Percentiles rank a stretch among this genome's conserved stretches.
Conservation (phyloP, 2,797 vertebrate genomes). For the Champsocephalus gunnari region DNA sequence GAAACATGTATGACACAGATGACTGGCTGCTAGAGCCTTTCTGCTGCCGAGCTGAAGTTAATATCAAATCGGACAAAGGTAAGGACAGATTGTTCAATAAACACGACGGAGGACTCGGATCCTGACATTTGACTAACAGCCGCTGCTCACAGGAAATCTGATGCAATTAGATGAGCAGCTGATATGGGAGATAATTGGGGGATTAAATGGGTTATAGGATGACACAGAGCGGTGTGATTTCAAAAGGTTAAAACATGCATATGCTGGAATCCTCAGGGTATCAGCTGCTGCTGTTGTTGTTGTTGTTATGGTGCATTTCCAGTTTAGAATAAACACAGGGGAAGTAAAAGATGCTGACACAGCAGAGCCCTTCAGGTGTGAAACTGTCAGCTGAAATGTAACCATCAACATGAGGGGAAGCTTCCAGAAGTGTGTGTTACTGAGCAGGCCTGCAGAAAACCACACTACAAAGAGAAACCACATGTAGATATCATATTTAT, state of each 20-base stretch:
- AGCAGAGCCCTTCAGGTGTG: constrained; percentile 22
- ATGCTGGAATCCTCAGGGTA: not conserved
- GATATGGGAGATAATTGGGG: constrained; percentile 40
- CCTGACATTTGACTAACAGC: constrained; percentile 58
- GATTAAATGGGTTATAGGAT: constrained; percentile 26
- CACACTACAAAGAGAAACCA: constrained; percentile 36
- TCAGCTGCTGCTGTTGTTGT: not conserved
- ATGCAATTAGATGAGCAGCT: constrained; percentile 39
- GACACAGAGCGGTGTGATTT: constrained; percentile 15
- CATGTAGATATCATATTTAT: too few species aligned
- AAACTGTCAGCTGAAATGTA: constrained; percentile 53
- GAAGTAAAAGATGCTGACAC: constrained; percentile 33
- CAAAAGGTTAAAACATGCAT: constrained; percentile 15
- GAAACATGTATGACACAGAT: constrained; percentile 55
- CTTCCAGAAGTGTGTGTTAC: constrained; percentile 28
- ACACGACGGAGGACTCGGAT: constrained; percentile 40
- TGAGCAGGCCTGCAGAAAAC: constrained; percentile 43
- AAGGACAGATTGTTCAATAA: constrained; percentile 48
- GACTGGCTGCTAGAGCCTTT: constrained; percentile 25
- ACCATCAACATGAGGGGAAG: constrained; percentile 7
- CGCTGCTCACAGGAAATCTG: constrained; percentile 21
- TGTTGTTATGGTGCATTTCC: constrained; percentile 1
- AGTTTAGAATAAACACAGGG: constrained; percentile 19
- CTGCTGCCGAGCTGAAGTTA: constrained; percentile 27
- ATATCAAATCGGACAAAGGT: constrained; percentile 45